Conservation (phyloP, 2,113 vertebrate species). For the Percopsis transmontana region DNA sequence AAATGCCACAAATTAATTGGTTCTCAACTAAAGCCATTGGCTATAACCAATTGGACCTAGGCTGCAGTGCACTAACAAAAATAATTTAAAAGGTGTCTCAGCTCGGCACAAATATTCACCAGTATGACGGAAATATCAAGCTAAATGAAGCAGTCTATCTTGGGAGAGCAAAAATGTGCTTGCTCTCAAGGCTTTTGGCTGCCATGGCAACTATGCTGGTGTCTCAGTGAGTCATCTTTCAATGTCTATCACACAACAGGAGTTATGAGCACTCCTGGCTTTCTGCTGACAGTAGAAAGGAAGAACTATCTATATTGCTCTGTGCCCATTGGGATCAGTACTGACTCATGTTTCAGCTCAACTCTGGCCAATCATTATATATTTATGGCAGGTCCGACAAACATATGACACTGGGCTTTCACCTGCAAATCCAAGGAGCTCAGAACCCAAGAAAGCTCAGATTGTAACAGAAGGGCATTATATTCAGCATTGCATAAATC, state of each 20-base stretch:
- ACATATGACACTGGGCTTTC: not conserved
- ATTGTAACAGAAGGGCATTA: too few species aligned
- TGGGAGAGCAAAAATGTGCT: slow-evolving; percentile 65
- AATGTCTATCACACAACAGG: slow-evolving; percentile 68
- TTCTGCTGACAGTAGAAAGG: slow-evolving; percentile 44
- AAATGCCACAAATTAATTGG: not conserved
- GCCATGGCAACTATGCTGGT: slow-evolving; percentile 69
- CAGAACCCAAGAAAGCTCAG: not conserved
- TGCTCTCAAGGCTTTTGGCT: slow-evolving; percentile 67
- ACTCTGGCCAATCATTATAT: not conserved
- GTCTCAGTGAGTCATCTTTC: slow-evolving; percentile 73
- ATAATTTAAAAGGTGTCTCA: slow-evolving; percentile 11
- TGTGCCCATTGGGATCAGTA: slow-evolving; percentile 31
- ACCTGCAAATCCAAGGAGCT: not conserved
- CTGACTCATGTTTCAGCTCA: not conserved
- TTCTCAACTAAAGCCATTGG: not conserved
- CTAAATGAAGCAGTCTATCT: slow-evolving; percentile 55
- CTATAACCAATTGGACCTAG: slow-evolving; percentile 10
- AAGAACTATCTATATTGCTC: slow-evolving; percentile 39
- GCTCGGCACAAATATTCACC: slow-evolving; percentile 31
- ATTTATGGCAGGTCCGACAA: not conserved
- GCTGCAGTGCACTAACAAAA: slow-evolving; percentile 17
- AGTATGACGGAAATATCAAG: slow-evolving; percentile 52
- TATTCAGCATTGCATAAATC: too few species aligned
- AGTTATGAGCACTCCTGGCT: slow-evolving; percentile 54